Conservation (phyloP, 2,113 vertebrate species). For the Electrona antarctica region DNA sequence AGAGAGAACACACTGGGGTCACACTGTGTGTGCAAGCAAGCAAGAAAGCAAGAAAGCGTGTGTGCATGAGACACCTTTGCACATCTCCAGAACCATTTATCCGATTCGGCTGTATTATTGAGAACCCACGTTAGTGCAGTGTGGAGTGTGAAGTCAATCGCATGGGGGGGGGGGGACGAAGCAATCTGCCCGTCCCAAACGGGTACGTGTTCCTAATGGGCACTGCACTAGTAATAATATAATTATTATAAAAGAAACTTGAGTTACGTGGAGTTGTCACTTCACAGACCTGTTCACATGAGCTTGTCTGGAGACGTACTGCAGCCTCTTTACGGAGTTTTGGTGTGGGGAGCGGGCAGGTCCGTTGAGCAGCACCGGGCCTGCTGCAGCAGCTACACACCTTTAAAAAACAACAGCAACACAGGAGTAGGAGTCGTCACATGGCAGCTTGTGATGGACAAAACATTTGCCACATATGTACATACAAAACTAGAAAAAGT, state of each 20-base stretch:
- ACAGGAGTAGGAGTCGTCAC: background rate
- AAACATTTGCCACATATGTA: no score
- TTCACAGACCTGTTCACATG: slow-evolving; percentile 72
- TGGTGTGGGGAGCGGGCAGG: slow-evolving; percentile 73
- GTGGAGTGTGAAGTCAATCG: no score
- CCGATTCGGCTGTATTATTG: no score
- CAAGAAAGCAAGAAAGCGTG: no score
- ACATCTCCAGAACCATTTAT: no score
- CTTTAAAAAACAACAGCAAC: slow-evolving; percentile 45
- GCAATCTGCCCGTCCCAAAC: background rate
- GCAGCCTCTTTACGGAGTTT: slow-evolving; percentile 82
- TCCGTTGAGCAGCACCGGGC: slow-evolving; percentile 77
- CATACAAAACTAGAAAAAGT: no score
- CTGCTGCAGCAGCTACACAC: slow-evolving; percentile 75
- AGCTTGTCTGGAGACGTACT: slow-evolving; percentile 83
- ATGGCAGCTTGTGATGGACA: background rate
- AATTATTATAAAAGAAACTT: no score
- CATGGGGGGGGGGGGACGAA: background rate
- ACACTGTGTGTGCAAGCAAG: background rate
- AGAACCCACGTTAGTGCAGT: no score
- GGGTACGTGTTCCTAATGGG: background rate
- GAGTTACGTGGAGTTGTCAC: background rate
- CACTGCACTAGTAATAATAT: background rate
- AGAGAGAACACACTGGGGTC: slow-evolving; percentile 11
- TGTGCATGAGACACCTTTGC: no score